These are phyloP conservation scores for Notothenia rossii DNA, from an alignment of 2,113 vertebrate genomes.

Conservation along the genomic window DNA sequence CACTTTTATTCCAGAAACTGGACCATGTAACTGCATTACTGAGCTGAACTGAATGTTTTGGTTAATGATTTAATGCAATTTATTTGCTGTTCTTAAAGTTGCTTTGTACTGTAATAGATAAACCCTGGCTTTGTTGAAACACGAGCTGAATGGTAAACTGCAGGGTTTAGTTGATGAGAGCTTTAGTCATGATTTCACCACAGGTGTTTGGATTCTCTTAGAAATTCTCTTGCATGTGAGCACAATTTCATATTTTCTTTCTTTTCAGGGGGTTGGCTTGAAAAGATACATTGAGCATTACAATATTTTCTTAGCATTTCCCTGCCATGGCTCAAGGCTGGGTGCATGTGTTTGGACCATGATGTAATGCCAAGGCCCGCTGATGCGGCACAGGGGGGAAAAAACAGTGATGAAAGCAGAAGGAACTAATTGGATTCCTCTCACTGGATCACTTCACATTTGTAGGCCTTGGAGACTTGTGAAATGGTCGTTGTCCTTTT, in stretches of 20 bases:
- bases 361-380: conserved; percentile 62
- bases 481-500: conserved; percentile 43
- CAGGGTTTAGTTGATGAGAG: conserved; percentile 15
- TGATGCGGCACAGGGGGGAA: conserved; percentile 18
- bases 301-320: conserved; percentile 36
- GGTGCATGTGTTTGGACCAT: conserved; percentile 58
- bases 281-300: conserved; percentile 11
- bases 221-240: conserved; percentile 41
- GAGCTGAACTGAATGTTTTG: conserved; percentile 63
- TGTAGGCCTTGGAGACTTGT: conserved; percentile 43
- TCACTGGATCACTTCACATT: conserved; percentile 42
- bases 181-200: conserved; percentile 7
- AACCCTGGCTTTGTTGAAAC: conserved; percentile 28
- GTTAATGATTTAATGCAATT: conserved; percentile 44
- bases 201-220: conserved; percentile 23
- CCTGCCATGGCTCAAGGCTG: conserved; percentile 34
- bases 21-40: conserved; percentile 63
- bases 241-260: conserved; percentile 20
- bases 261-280: conserved; percentile 18
- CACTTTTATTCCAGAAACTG: conserved; percentile 45
- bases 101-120: conserved; percentile 58
- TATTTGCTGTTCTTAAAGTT: conserved; percentile 44
- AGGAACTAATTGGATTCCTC: conserved; percentile 56
- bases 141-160: conserved; percentile 39
- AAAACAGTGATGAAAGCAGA: conserved; percentile 54